Base-by-base conservation (phyloP, 2,797 vertebrate genomes). In the Capromys pilorides region DNA sequence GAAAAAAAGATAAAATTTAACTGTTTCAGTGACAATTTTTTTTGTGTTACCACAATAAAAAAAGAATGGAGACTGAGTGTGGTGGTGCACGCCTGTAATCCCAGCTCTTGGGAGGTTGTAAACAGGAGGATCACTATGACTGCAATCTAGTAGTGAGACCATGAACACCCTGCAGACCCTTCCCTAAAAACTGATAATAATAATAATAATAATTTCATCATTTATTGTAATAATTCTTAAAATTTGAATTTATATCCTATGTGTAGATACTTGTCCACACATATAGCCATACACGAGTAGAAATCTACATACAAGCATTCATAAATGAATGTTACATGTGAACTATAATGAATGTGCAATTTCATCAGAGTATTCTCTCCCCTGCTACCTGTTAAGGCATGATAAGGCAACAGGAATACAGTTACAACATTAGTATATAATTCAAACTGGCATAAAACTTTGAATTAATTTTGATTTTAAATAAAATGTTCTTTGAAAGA, bases 401-500 rank as follows among this genome's bases (percentile, higher is more conserved):
- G 62, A 59, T 49, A 64, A 91, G 51, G 14, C 36, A 28, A 19
- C 3, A 22, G n/a, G 31, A 89, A 83, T 1, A 10, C 67, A 41
- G 82, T 2, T 81, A n/a, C 5, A 36, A 59, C 0, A 16, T 67
- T n/a, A 64, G 4, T 7, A 10, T n/a, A 49, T 10, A 71, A 0
- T 54, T 36, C 19, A 62, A 88, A 39, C 67, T 88, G 64, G 10
- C 3, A 12, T 64, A 82, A 67, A 64, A 85, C 51, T 92, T 91
- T 19, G 13, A 54, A 41, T 64, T 90, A 69, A 19, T 57, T 87
- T 88, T 92, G 22, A 31, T 90, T 97, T 96, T 80, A 84, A 93
- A 79, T 77, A 45, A 16, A 69, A 95, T 36, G 19, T 5, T 66
- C 33, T 90, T 94, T 93, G 57, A 69, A 82, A 81, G 49, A n/a